phyloP scores from a whole-genome alignment of 1,140 invertebrate species.

The Drosophila serrata region DNA sequence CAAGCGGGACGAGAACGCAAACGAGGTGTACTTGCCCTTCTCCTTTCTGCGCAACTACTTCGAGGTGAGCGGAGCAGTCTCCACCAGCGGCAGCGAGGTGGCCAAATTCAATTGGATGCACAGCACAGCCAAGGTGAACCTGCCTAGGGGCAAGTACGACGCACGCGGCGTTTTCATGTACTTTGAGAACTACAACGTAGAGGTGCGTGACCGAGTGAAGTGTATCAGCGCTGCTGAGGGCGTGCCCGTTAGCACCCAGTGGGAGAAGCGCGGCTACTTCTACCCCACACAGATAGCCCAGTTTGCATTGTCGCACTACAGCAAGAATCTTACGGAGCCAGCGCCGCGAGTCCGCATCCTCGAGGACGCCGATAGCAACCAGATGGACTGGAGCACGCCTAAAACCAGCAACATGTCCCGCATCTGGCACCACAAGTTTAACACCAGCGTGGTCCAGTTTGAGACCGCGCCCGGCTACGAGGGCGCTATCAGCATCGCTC shows the following conservation, averaged over 20 bases:
- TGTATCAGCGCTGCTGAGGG: slow-evolving; percentile 96
- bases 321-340: slow-evolving; percentile 95
- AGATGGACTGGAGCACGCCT: slow-evolving; percentile 89
- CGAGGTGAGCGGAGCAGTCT: slow-evolving; percentile 89
- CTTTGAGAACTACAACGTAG: slow-evolving; percentile 99
- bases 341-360: slow-evolving; percentile 89
- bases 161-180: slow-evolving; percentile 96
- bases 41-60: slow-evolving; percentile 97
- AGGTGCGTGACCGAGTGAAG: slow-evolving; percentile 96
- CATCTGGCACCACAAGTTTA: slow-evolving; percentile 87
- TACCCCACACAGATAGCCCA: slow-evolving; percentile 99
- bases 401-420: slow-evolving; percentile 88
- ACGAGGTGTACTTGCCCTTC: slow-evolving; percentile 96
- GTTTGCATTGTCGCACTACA: slow-evolving; percentile 98
- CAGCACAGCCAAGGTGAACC: slow-evolving; percentile 96
- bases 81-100: slow-evolving; percentile 68
- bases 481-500: slow-evolving; percentile 88
- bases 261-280: slow-evolving; percentile 97
- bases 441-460: slow-evolving; percentile 89
- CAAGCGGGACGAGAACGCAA: slow-evolving; percentile 91
- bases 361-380: slow-evolving; percentile 90
- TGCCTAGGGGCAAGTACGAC: slow-evolving; percentile 95
- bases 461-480: slow-evolving; percentile 89
- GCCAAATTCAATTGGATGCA: slow-evolving; percentile 97
- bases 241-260: slow-evolving; percentile 97